phyloP scores from a whole-genome alignment of 2,113 vertebrate genomes.

The chimpanzee (Pan troglodytes) region NHGRI_mPanTro3-v2.1_pri NC_072403.2:130100501-130101000 shows the following conservation, averaged over 20 bases:
- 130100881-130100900: neutral
- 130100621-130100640: neutral
- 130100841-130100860: neutral
- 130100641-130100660: neutral
- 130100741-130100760: neutral
- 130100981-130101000: neutral
- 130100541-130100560: neutral
- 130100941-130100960: neutral
- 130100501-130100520: neutral
- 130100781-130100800: neutral
- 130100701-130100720: neutral
- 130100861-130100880: neutral
- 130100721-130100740: neutral
- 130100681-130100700: neutral
- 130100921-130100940: neutral
- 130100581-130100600: neutral
- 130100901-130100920: neutral
- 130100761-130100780: neutral
- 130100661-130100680: neutral
- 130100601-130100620: neutral
- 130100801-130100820: neutral
- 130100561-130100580: neutral
- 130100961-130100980: neutral
- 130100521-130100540: neutral
- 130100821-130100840: neutral